These are phyloP conservation scores for Ennomos fuscantarius DNA, from an alignment of 2,888 invertebrate genomes.

Conservation along the genomic window DNA sequence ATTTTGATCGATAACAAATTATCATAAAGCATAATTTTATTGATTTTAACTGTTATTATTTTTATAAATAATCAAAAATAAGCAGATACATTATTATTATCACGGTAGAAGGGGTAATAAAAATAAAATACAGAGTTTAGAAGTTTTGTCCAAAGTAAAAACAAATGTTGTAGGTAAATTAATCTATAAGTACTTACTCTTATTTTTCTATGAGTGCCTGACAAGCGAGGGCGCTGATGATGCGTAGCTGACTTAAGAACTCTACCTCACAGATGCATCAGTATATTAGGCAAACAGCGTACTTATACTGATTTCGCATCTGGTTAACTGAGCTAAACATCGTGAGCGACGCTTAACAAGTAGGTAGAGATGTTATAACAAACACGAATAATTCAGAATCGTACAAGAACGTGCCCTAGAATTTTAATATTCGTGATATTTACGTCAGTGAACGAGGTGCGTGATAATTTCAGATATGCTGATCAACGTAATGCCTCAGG, in stretches of 20 bases:
- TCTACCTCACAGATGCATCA: slow-evolving; percentile 5
- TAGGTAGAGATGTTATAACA: slow-evolving; percentile 47
- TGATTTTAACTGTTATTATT: too few species aligned
- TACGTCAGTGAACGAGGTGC: slow-evolving; percentile 15
- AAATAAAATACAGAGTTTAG: too few species aligned
- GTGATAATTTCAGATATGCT: background rate
- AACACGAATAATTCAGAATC: slow-evolving; percentile 48
- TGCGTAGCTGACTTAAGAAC: too few species aligned
- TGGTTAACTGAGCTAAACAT: slow-evolving; percentile 14
- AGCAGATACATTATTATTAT: too few species aligned
- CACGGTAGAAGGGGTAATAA: too few species aligned
- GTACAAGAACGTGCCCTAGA: slow-evolving; percentile 52
- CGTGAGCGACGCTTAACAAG: slow-evolving; percentile 16
- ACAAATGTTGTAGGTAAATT: too few species aligned
- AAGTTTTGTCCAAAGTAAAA: too few species aligned
- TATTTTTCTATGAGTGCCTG: too few species aligned
- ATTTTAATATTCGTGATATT: slow-evolving; percentile 48
- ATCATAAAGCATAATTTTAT: slow-evolving; percentile 21
- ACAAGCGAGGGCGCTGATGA: too few species aligned
- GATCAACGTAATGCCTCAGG: too few species aligned
- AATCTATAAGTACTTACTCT: too few species aligned
- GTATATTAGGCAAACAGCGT: slow-evolving; percentile 1
- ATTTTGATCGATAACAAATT: slow-evolving; percentile 39
- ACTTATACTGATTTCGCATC: slow-evolving; percentile 3
- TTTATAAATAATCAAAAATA: too few species aligned